phyloP scores from a whole-genome alignment of 2,113 vertebrate species.

The Aphyosemion australe region DNA sequence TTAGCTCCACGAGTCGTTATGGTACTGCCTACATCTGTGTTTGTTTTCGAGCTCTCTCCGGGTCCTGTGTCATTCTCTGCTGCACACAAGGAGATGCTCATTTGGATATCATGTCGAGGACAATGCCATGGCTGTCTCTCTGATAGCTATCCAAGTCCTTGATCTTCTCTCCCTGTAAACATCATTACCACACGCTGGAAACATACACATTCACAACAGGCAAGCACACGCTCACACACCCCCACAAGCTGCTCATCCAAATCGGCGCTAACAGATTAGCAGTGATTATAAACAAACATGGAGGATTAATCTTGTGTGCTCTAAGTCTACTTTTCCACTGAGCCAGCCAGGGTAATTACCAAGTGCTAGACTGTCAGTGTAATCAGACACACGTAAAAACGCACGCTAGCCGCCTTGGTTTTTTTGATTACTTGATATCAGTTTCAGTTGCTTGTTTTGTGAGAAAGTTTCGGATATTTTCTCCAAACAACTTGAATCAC shows the following conservation, averaged over 20 bases:
- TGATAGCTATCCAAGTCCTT: conserved; percentile 71
- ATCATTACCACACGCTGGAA: conserved; percentile 72
- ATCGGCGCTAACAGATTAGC: conserved; percentile 74
- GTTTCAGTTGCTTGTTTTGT: conserved; percentile 33
- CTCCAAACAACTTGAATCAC: conserved; percentile 9
- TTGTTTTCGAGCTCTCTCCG: conserved; percentile 26
- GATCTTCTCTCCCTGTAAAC: conserved; percentile 81
- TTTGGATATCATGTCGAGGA: conserved; percentile 65
- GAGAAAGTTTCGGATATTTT: conserved; percentile 36
- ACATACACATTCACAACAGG: conserved; percentile 59
- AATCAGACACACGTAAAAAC: conserved; percentile 36
- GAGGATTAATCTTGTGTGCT: conserved; percentile 78
- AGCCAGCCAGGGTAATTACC: conserved; percentile 74
- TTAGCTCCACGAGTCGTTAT: conserved; percentile 10
- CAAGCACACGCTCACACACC: conserved; percentile 37
- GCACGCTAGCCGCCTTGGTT: conserved; percentile 24
- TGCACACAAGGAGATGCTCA: conserved; percentile 55
- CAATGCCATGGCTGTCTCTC: conserved; percentile 57
- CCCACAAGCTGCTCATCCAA: conserved; percentile 67
- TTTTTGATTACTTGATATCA: conserved; percentile 30
- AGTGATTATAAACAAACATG: conserved; percentile 81
- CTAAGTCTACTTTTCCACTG: conserved; percentile 70
- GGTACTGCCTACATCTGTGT: conserved; percentile 12
- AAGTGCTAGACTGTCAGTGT: conserved; percentile 67
- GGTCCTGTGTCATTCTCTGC: conserved; percentile 25